A percentile compares a stretch with the other conserved stretches of the same genome.
phyloP scores from a whole-genome alignment of 2,113 vertebrate species.

The Microcebus jonahi region DNA sequence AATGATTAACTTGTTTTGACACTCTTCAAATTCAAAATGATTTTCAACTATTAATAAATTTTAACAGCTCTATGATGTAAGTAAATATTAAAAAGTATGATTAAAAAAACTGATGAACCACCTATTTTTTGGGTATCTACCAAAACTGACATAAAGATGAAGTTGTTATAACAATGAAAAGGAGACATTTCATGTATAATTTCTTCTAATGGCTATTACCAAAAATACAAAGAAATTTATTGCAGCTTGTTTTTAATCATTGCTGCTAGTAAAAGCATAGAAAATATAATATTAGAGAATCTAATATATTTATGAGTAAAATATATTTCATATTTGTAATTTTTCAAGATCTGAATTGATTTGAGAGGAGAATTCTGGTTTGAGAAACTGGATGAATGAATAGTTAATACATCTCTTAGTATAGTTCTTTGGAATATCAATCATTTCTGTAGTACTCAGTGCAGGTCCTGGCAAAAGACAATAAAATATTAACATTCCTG shows the following conservation, averaged over 20 bases:
- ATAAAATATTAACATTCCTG: slow-evolving; percentile 43
- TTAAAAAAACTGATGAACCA: slow-evolving; percentile 5
- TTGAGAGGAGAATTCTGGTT: slow-evolving; percentile 19
- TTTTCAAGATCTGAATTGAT: not conserved
- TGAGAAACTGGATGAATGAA: slow-evolving; percentile 24
- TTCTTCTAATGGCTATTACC: not conserved
- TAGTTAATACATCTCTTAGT: not conserved
- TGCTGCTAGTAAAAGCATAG: not conserved
- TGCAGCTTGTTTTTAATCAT: not conserved
- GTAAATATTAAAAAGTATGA: not conserved
- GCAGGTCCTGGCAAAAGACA: not conserved
- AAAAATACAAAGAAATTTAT: not conserved
- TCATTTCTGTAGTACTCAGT: not conserved
- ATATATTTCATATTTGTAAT: not conserved
- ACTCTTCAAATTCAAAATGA: slow-evolving; percentile 50
- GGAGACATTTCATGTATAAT: not conserved
- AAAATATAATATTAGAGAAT: not conserved
- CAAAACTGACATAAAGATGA: not conserved
- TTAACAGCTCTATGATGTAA: not conserved
- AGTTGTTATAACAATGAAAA: not conserved
- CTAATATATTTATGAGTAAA: not conserved
- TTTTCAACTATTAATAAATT: slow-evolving; percentile 62
- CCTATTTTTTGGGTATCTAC: not conserved
- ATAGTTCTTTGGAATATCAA: not conserved
- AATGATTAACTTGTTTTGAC: slow-evolving; percentile 46